A percentile compares a stretch with the other conserved stretches of the same genome.
Evolutionary conservation across 2,888 invertebrate species (phyloP).

Genomic region (Mesorhabditis spiculigera): DNA sequence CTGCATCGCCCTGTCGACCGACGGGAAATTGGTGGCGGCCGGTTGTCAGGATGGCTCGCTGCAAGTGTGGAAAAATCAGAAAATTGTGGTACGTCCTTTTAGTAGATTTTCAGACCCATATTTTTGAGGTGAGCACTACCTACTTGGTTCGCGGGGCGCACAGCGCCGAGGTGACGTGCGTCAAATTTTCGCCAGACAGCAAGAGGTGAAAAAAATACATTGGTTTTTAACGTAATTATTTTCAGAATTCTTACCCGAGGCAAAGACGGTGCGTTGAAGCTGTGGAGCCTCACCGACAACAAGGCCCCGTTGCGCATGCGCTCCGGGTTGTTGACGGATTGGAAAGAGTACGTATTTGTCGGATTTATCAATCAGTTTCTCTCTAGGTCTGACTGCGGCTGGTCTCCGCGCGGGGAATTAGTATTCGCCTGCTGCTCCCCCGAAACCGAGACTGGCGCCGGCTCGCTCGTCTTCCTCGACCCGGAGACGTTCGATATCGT

Average conservation of each 20-base stretch:
- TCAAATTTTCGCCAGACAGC: constrained; percentile 80
- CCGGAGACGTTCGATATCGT: constrained; percentile 74
- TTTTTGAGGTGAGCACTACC: constrained; percentile 73
- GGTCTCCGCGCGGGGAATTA: constrained; percentile 87
- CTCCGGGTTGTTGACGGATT: constrained; percentile 75
- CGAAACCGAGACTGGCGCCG: constrained; percentile 63
- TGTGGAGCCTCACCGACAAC: constrained; percentile 76
- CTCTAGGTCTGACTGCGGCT: constrained; percentile 68
- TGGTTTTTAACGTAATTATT: neutral
- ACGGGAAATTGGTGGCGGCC: constrained; percentile 74
- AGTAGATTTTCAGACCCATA: neutral
- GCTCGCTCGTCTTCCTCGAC: constrained; percentile 77
- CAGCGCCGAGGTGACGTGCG: constrained; percentile 64
- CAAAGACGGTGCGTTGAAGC: constrained; percentile 82
- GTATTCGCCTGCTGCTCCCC: constrained; percentile 83
- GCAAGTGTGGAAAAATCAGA: constrained; percentile 94
- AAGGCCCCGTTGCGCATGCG: constrained; percentile 75
- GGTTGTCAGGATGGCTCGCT: constrained; percentile 91
- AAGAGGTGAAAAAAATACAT: constrained; percentile 24
- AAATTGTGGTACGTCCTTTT: constrained; percentile 70
- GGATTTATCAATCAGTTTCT: constrained; percentile 9
- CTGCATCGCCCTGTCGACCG: constrained; percentile 48
- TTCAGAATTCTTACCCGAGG: constrained; percentile 24
- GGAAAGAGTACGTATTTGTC: constrained; percentile 62
- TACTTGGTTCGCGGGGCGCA: constrained; percentile 71